phyloP scores from a whole-genome alignment of 1,140 invertebrate species.

The Trypoxylus dichotomus region DNA sequence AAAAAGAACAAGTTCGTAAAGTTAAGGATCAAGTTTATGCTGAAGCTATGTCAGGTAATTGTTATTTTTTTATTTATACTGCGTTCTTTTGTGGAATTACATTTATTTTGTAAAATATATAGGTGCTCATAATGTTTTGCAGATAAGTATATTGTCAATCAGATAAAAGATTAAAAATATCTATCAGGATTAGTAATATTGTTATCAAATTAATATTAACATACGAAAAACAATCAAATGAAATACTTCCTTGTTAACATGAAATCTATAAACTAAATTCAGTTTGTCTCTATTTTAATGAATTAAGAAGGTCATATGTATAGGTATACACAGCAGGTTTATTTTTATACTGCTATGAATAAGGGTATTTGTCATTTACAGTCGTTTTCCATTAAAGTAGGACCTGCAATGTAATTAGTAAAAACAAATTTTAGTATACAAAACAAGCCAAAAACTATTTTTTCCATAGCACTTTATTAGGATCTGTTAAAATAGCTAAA shows the following conservation, averaged over 20 bases:
- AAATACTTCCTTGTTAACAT: background rate
- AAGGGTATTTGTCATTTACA: too few species aligned
- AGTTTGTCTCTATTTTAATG: background rate
- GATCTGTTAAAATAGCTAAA: too few species aligned
- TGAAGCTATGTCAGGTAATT: slow-evolving; percentile 42
- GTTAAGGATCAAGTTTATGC: slow-evolving; percentile 58
- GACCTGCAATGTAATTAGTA: too few species aligned
- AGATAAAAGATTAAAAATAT: too few species aligned
- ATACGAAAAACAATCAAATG: background rate
- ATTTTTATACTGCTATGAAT: too few species aligned
- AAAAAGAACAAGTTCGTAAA: slow-evolving; percentile 77
- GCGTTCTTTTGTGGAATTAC: background rate
- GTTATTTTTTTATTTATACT: slow-evolving; percentile 28
- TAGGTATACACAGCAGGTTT: too few species aligned
- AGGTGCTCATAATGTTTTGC: background rate
- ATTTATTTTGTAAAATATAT: background rate
- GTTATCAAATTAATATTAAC: background rate
- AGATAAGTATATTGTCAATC: background rate
- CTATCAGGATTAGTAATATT: background rate
- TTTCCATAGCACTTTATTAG: too few species aligned
- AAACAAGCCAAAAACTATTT: too few species aligned
- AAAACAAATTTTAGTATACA: too few species aligned
- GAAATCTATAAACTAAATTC: too few species aligned
- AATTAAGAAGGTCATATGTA: too few species aligned
- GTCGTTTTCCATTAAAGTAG: too few species aligned